phyloP scores from a whole-genome alignment of 2,888 invertebrate species.

The Andrena camellia region DNA sequence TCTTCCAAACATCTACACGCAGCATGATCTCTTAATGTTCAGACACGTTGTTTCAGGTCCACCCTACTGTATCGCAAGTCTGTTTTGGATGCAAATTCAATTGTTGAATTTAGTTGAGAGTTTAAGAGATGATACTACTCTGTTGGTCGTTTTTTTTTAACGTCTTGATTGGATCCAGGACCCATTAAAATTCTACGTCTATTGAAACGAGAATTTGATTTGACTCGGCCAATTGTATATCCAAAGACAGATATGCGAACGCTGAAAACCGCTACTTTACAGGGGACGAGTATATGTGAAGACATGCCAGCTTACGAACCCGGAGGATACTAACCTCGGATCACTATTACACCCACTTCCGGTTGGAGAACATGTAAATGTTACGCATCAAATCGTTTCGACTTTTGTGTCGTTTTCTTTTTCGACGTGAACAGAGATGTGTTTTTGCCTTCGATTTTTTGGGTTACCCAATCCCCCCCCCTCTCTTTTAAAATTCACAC shows the following conservation, averaged over 20 bases:
- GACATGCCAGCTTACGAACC: constrained; percentile 45
- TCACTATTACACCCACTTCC: constrained; percentile 32
- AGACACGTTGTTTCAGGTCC: constrained; percentile 14
- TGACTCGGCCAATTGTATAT: constrained; percentile 7
- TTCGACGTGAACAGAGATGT: constrained; percentile 28
- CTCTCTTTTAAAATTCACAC: constrained; percentile 33
- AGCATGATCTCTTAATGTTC: not conserved
- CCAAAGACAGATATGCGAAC: constrained; percentile 23
- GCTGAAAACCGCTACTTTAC: constrained; percentile 47
- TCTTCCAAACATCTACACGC: not conserved
- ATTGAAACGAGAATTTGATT: not conserved
- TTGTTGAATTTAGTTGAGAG: not conserved
- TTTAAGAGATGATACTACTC: not conserved
- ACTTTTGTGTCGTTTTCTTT: constrained; percentile 41
- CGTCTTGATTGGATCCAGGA: too few species aligned
- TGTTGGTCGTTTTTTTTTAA: too few species aligned
- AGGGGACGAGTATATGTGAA: constrained; percentile 55
- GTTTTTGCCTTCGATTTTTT: constrained; percentile 35
- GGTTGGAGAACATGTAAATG: constrained; percentile 57
- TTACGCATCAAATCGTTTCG: constrained; percentile 43
- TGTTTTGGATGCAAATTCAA: not conserved
- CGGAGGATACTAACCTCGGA: constrained; percentile 55
- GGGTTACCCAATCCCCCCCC: constrained; percentile 58
- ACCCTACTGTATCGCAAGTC: not conserved
- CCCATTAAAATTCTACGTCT: not conserved